phyloP scores from a whole-genome alignment of 2,113 vertebrate species.

The Ranitomeya imitator region DNA sequence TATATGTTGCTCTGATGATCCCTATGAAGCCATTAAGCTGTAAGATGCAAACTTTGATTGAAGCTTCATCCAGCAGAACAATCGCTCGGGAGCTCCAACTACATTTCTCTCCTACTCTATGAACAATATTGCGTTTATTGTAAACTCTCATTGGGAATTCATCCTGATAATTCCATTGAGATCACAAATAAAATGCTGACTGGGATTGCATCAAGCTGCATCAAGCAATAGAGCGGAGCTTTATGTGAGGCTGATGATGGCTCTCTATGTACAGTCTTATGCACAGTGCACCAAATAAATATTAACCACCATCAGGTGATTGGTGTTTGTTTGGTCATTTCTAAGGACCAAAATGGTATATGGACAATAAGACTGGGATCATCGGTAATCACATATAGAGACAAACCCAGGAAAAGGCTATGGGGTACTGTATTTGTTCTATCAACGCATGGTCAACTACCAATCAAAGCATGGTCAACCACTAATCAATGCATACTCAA shows the following conservation, averaged over 20 bases:
- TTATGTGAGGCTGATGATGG: not conserved
- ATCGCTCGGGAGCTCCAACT: not conserved
- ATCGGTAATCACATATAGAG: too few relatives aligned
- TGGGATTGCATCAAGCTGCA: not conserved
- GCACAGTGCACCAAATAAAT: not conserved
- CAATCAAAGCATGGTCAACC: too few relatives aligned
- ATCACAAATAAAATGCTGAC: constrained; percentile 15
- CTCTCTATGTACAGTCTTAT: not conserved
- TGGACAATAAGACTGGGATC: too few relatives aligned
- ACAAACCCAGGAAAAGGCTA: too few relatives aligned
- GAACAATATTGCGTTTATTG: not conserved
- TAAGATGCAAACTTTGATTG: constrained; percentile 23
- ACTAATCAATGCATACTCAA: too few relatives aligned
- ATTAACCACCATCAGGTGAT: not conserved
- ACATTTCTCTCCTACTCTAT: not conserved
- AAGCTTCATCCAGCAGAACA: constrained; percentile 28
- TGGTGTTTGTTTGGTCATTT: too few relatives aligned
- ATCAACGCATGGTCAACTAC: too few relatives aligned
- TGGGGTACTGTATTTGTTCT: too few relatives aligned
- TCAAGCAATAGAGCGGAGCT: not conserved
- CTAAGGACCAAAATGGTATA: too few relatives aligned
- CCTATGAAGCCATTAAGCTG: constrained; percentile 29
- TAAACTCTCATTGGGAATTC: constrained; percentile 18
- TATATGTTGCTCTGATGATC: constrained; percentile 19
- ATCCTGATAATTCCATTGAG: constrained; percentile 4